These are phyloP conservation scores for Empis livida DNA, from an alignment of 2,888 invertebrate species.

Conservation along the genomic window DNA sequence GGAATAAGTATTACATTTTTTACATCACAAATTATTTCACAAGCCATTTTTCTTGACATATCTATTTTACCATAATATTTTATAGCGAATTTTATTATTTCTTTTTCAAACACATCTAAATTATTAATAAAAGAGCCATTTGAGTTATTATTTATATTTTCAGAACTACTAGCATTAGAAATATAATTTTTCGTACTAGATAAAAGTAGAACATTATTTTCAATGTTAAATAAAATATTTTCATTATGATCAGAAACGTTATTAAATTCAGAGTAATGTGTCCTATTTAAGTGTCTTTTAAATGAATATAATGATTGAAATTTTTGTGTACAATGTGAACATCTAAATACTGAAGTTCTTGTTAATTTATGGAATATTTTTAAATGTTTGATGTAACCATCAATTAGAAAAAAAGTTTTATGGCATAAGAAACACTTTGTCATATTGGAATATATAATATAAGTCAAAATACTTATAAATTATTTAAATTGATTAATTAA, in stretches of 20 bases:
- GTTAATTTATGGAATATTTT: slow-evolving; percentile 1
- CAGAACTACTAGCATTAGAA: not conserved
- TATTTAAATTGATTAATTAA: too few relatives aligned
- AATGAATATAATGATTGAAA: slow-evolving; percentile 3
- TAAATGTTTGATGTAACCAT: not conserved
- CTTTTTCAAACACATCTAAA: not conserved
- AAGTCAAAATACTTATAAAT: not conserved
- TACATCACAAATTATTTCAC: slow-evolving; percentile 2
- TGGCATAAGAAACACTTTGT: slow-evolving; percentile 1
- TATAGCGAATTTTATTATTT: not conserved
- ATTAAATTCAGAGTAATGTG: not conserved
- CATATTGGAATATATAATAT: not conserved
- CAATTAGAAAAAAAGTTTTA: not conserved
- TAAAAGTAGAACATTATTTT: not conserved
- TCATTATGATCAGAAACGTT: not conserved
- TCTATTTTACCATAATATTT: slow-evolving; percentile 3
- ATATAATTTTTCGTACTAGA: not conserved
- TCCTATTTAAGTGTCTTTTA: not conserved
- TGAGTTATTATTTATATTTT: not conserved
- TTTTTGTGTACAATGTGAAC: not conserved
- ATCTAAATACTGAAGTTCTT: not conserved
- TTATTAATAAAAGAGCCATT: too few relatives aligned
- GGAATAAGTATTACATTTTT: not conserved
- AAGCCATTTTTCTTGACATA: not conserved
- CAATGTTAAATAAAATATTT: too few relatives aligned